A percentile compares a stretch with the other conserved stretches of the same genome.
phyloP scores from a whole-genome alignment of 2,113 vertebrate genomes.

The Psilopsiagon aurifrons region DNA sequence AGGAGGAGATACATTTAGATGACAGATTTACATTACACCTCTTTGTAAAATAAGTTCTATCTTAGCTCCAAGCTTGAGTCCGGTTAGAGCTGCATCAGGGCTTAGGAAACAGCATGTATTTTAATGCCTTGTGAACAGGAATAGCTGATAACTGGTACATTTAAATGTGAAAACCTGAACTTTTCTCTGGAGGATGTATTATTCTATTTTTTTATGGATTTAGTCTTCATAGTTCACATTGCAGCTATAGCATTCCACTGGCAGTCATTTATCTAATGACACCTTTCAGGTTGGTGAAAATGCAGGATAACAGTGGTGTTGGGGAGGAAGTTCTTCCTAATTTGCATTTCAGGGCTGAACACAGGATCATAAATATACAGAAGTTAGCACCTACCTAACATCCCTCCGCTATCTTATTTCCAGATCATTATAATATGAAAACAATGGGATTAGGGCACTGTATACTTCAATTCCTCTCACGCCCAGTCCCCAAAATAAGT shows the following conservation, averaged over 20 bases:
- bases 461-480: background rate
- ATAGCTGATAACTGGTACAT: constrained; percentile 71
- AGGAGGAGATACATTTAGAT: constrained; percentile 50
- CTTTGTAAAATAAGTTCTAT: constrained; percentile 69
- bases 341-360: constrained; percentile 53
- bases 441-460: background rate
- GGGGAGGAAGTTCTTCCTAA: constrained; percentile 18
- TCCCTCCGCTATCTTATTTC: background rate
- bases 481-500: background rate
- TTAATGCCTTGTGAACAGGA: constrained; percentile 71
- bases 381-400: background rate
- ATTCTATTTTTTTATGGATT: constrained; percentile 61
- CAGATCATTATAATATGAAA: background rate
- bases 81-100: constrained; percentile 54
- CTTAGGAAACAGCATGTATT: constrained; percentile 69
- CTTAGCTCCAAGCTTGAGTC: constrained; percentile 66
- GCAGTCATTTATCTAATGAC: constrained; percentile 60
- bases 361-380: constrained; percentile 38
- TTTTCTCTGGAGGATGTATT: constrained; percentile 49
- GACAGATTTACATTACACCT: constrained; percentile 63
- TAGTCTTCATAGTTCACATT: constrained; percentile 59
- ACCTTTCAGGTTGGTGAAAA: constrained; percentile 48
- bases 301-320: background rate
- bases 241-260: constrained; percentile 54
- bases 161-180: constrained; percentile 75